Conservation (phyloP, 2,888 invertebrate species). For the Cepaea hortensis region DNA sequence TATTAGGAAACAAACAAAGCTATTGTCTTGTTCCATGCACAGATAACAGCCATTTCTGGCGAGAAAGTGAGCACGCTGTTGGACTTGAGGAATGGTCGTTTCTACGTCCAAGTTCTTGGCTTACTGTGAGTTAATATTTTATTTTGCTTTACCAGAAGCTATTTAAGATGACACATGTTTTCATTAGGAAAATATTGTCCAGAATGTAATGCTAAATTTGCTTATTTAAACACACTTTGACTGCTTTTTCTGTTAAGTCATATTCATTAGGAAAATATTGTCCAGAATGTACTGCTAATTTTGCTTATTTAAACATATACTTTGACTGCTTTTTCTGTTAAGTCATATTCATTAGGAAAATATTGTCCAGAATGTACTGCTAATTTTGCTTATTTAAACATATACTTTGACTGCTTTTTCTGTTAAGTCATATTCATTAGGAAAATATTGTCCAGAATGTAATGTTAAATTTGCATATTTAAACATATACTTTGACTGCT, state of each 20-base stretch:
- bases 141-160: neutral
- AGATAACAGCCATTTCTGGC: slow-evolving; percentile 34
- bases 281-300: slow-evolving; percentile 43
- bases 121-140: slow-evolving; percentile 32
- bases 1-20: too few relatives aligned
- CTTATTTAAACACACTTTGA: too few relatives aligned
- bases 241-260: too few relatives aligned
- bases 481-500: too few relatives aligned
- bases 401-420: too few relatives aligned
- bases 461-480: slow-evolving; percentile 51
- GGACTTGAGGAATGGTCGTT: slow-evolving; percentile 36
- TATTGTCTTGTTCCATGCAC: neutral
- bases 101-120: slow-evolving; percentile 30
- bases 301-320: slow-evolving; percentile 24
- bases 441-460: neutral
- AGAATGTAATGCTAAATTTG: slow-evolving; percentile 49
- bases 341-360: neutral
- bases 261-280: neutral
- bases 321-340: too few relatives aligned
- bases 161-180: neutral
- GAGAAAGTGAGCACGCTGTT: neutral
- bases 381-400: slow-evolving; percentile 50
- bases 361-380: neutral
- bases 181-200: neutral
- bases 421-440: neutral